Evolutionary conservation across 92 coral and sea anemone species (phyloP), one percentile per base, ranked within the genome.

Genomic region (Epizoanthus ramosus): DNA sequence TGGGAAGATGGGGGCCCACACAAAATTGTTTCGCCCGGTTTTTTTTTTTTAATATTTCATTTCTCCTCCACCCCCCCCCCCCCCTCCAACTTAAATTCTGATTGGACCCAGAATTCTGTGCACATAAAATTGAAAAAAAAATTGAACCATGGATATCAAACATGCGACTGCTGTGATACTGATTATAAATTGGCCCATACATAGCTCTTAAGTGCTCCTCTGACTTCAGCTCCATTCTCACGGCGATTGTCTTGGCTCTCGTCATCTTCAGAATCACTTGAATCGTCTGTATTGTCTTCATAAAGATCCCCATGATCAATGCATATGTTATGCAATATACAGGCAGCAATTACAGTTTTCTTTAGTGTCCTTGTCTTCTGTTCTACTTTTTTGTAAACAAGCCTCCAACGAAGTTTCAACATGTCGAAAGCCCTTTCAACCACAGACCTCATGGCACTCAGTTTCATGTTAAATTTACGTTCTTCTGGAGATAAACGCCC

Each of bases 361-460:
- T 83, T 86, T 35, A 80, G 75, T 52, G 82, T 63, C 57, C 75
- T 67, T 65, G 73, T 86, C 25, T 59, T 82, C 74, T 86, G 85
- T 58, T 86, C 85, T n/a, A 77, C 75, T 54, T 68, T 85, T 73
- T 85, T 85, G 31, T 53, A 60, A 35, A 79, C 52, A 68, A 79
- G 69, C 63, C 81, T 41, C 84, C 88, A 85, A 68, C 84, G 80
- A 61, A 65, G 60, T 81, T 85, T 85, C 43, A 69, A 70, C 73
- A 80, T 80, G 47, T 85, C 85, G 80, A 88, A 88, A 7, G 88
- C 92, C 45, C 82, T 63, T 50, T 84, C 92, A 21, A 88, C 86
- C 54, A 88, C 88, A 22, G 81, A 79, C 57, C 84, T 65, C 63
- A 81, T 53, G 52, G 88, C 86, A 80, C 88, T 84, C 47, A 88